A percentile compares a stretch with the other conserved stretches of the same genome.
Conservation (phyloP, 2,888 invertebrate genomes). For the Galeruca laticollis region DNA sequence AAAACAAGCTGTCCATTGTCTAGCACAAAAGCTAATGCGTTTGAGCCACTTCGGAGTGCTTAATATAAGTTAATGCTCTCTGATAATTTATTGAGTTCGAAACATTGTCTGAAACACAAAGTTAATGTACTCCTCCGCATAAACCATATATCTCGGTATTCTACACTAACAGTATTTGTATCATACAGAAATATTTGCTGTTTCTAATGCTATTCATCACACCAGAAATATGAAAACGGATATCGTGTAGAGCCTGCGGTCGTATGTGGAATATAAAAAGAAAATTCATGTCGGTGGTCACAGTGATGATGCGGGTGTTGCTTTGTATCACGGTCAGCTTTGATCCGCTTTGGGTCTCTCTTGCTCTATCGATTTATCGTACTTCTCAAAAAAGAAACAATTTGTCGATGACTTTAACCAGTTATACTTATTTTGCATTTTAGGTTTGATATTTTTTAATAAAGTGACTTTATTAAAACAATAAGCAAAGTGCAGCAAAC, state of each 20-base stretch:
- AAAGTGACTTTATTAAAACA: neutral
- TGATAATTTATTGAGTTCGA: neutral
- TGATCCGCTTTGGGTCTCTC: conserved; percentile 21
- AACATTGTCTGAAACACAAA: conserved; percentile 5
- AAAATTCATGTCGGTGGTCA: conserved; percentile 35
- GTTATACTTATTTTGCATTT: conserved; percentile 1
- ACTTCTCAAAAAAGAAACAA: conserved; percentile 14
- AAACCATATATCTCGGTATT: neutral
- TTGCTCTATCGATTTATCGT: conserved; percentile 23
- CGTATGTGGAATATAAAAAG: conserved; percentile 34
- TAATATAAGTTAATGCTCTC: conserved; percentile 5
- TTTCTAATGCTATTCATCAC: conserved; percentile 26
- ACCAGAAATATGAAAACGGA: conserved; percentile 28
- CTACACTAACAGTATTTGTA: conserved; percentile 12
- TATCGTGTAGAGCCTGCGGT: conserved; percentile 31
- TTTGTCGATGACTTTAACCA: neutral
- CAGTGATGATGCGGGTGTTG: conserved; percentile 37
- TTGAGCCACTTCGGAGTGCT: neutral
- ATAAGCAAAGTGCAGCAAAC: no score
- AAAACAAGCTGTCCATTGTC: conserved; percentile 6
- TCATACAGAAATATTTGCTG: conserved; percentile 15
- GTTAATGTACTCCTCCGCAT: neutral
- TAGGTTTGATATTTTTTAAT: neutral
- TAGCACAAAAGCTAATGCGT: conserved; percentile 1
- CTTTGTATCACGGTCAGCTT: conserved; percentile 33